Conservation (phyloP, 2,113 vertebrate genomes). For the Clarias macrocephalus region DNA sequence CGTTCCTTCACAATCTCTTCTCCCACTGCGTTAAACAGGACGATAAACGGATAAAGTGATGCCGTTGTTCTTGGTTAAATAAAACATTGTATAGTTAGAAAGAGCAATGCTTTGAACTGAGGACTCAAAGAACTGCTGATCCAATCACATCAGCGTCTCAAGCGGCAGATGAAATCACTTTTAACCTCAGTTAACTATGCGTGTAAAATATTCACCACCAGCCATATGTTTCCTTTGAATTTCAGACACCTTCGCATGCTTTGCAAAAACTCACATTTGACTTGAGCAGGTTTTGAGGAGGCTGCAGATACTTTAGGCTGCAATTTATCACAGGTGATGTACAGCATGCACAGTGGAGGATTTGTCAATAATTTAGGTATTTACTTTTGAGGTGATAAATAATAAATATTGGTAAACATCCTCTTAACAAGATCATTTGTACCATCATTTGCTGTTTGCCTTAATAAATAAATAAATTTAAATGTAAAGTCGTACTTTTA, state of each 20-base stretch:
- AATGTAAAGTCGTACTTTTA: too few relatives aligned
- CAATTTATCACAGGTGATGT: too few relatives aligned
- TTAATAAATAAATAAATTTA: too few relatives aligned
- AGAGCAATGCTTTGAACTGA: background rate
- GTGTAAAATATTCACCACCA: background rate
- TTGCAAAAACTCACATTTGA: slow-evolving; percentile 11
- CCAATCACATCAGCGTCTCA: background rate
- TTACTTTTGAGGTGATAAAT: too few relatives aligned
- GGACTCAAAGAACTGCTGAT: background rate
- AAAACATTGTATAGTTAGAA: background rate
- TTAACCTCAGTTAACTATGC: background rate
- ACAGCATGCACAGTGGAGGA: too few relatives aligned
- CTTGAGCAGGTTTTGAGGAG: too few relatives aligned
- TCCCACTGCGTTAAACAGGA: background rate
- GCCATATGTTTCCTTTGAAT: background rate
- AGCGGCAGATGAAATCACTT: background rate
- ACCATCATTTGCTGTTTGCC: too few relatives aligned
- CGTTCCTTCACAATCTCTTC: background rate
- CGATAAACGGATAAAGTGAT: background rate
- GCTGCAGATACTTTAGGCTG: too few relatives aligned
- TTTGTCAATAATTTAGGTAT: too few relatives aligned
- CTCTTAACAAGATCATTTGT: too few relatives aligned
- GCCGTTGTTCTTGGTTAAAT: background rate
- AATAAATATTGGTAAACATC: too few relatives aligned
- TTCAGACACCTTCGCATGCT: background rate